These are phyloP conservation scores for Podiceps cristatus DNA, from an alignment of 2,113 vertebrate species.

Conservation along the genomic window DNA sequence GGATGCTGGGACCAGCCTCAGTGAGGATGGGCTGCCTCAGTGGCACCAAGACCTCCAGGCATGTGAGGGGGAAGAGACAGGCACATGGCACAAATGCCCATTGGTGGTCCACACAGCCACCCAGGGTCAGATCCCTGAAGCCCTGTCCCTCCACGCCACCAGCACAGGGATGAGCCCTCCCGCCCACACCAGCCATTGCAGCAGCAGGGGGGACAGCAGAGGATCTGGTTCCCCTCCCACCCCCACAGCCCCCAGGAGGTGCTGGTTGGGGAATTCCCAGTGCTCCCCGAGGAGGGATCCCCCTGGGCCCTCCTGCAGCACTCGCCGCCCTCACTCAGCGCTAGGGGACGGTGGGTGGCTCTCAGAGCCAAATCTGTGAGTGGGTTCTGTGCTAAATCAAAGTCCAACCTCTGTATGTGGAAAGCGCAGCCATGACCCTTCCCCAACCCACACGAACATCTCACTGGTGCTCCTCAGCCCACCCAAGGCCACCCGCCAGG, in stretches of 20 bases:
- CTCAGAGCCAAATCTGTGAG: neutral
- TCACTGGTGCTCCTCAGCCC: neutral
- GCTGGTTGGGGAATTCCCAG: neutral
- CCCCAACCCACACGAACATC: neutral
- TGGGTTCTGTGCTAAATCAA: neutral
- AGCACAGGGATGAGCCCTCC: neutral
- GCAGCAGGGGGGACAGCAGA: neutral
- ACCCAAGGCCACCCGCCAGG: neutral
- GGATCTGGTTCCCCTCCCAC: neutral
- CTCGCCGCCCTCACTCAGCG: neutral
- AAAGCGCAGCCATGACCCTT: neutral
- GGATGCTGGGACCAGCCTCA: neutral
- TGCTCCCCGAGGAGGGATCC: neutral
- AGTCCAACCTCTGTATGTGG: neutral
- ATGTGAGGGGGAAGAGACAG: neutral
- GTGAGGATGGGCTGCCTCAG: neutral
- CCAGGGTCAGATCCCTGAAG: neutral
- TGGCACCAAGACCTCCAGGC: fast-evolving
- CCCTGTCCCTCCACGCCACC: neutral
- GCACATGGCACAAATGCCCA: neutral
- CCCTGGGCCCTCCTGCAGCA: neutral
- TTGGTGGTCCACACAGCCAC: neutral
- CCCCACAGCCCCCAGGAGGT: neutral
- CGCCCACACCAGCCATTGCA: fast-evolving
- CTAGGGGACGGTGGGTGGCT: fast-evolving